phyloP scores from a whole-genome alignment of 1,140 invertebrate genomes.

The Trinorchestia longiramus region DNA sequence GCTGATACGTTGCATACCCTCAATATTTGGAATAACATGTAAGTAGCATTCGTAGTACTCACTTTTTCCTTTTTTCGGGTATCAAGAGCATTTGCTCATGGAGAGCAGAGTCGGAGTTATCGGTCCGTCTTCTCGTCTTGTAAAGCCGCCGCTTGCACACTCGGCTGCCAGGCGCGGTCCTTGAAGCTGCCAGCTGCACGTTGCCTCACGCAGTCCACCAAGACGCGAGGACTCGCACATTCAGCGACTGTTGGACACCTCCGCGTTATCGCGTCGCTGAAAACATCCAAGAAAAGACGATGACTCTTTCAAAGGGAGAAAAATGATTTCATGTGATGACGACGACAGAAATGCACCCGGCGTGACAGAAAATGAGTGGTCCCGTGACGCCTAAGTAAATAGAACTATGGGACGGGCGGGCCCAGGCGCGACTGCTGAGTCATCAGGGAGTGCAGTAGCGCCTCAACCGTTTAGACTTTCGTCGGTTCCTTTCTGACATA shows the following conservation, averaged over 20 bases:
- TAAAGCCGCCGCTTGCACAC: background rate
- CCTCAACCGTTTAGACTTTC: background rate
- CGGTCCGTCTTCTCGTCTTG: background rate
- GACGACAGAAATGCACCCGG: slow-evolving; percentile 48
- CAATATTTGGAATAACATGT: too few species aligned
- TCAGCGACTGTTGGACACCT: background rate
- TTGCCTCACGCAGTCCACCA: background rate
- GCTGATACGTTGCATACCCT: background rate
- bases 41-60: too few species aligned
- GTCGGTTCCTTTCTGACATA: background rate
- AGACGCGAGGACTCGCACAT: background rate
- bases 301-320: slow-evolving; percentile 31
- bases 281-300: slow-evolving; percentile 32
- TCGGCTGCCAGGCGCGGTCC: background rate
- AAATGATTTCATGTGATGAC: slow-evolving; percentile 31
- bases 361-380: slow-evolving; percentile 32
- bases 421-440: background rate
- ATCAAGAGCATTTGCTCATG: background rate
- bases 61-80: too few species aligned
- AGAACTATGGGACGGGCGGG: slow-evolving; percentile 14
- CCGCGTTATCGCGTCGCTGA: background rate
- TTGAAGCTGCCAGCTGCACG: background rate
- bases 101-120: background rate
- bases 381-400: slow-evolving; percentile 45
- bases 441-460: slow-evolving; percentile 31